These are phyloP conservation scores for Microtus obscurus DNA, from an alignment of 2,797 vertebrate genomes.

Conservation along the genomic window DNA sequence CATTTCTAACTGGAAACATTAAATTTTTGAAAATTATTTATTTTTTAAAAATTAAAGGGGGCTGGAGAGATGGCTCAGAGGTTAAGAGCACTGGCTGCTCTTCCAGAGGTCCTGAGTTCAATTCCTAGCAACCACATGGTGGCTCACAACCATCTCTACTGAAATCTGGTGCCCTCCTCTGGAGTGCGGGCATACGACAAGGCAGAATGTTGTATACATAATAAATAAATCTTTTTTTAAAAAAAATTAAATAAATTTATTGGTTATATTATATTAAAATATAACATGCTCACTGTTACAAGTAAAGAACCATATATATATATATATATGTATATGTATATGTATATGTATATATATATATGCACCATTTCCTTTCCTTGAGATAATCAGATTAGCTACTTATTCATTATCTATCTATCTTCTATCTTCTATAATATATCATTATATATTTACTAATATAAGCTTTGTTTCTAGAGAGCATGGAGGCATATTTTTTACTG, in stretches of 20 bases:
- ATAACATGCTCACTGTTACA: not conserved
- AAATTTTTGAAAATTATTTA: not conserved
- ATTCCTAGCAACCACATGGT: too few relatives aligned
- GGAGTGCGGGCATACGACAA: too few relatives aligned
- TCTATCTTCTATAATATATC: not conserved
- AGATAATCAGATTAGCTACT: not conserved
- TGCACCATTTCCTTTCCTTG: not conserved
- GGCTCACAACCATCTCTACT: too few relatives aligned
- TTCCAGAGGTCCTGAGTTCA: too few relatives aligned
- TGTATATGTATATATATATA: too few relatives aligned
- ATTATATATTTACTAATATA: not conserved
- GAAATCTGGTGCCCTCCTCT: too few relatives aligned
- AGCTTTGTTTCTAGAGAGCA: not conserved
- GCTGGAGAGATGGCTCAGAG: too few relatives aligned
- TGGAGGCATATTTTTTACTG: not conserved
- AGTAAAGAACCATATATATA: not conserved
- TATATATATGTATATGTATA: too few relatives aligned
- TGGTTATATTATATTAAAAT: conserved; percentile 43
- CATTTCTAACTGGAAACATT: conserved; percentile 1
- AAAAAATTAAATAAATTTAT: not conserved
- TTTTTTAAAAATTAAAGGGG: not conserved
- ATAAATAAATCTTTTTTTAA: not conserved
- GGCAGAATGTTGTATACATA: too few relatives aligned
- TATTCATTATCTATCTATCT: not conserved
- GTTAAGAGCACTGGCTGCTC: too few relatives aligned